A percentile compares a stretch with the other conserved stretches of the same genome.
These are phyloP conservation scores for Trissoscelio sp. DNA, from an alignment of 2,888 invertebrate genomes.

Conservation along the genomic window DNA sequence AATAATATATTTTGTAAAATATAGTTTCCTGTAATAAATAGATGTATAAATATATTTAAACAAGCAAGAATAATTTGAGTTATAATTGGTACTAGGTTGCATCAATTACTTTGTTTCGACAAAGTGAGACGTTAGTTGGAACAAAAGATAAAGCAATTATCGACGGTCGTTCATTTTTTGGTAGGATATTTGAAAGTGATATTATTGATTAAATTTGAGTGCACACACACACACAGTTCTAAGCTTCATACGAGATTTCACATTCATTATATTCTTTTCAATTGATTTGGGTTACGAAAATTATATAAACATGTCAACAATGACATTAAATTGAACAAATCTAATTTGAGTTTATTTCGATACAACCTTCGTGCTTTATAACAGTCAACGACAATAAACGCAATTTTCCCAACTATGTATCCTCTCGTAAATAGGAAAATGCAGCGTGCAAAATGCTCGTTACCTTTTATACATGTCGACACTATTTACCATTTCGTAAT, in stretches of 20 bases:
- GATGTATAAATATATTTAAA: no score
- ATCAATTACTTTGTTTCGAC: not conserved
- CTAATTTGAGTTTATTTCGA: constrained; percentile 46
- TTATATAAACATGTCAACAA: constrained; percentile 26
- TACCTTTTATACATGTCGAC: constrained; percentile 25
- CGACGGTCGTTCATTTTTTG: not conserved
- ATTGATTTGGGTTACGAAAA: constrained; percentile 6
- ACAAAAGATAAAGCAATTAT: constrained; percentile 4
- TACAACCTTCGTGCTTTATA: constrained; percentile 28
- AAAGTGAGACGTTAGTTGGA: not conserved
- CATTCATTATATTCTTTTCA: constrained; percentile 4
- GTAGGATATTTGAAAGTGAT: constrained; percentile 1
- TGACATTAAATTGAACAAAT: constrained; percentile 44
- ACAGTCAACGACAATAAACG: constrained; percentile 17
- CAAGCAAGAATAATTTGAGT: no score
- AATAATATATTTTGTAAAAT: no score
- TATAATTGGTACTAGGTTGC: not conserved
- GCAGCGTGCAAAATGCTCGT: constrained; percentile 34
- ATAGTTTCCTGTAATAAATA: no score
- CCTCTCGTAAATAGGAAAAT: constrained; percentile 45
- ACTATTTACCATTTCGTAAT: constrained; percentile 21
- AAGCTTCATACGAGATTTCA: not conserved
- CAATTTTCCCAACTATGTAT: constrained; percentile 17
- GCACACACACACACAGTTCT: not conserved
- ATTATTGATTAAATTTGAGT: constrained; percentile 21